phyloP scores from a whole-genome alignment of 1,140 invertebrate genomes.

The Vanessa tameamea region DNA sequence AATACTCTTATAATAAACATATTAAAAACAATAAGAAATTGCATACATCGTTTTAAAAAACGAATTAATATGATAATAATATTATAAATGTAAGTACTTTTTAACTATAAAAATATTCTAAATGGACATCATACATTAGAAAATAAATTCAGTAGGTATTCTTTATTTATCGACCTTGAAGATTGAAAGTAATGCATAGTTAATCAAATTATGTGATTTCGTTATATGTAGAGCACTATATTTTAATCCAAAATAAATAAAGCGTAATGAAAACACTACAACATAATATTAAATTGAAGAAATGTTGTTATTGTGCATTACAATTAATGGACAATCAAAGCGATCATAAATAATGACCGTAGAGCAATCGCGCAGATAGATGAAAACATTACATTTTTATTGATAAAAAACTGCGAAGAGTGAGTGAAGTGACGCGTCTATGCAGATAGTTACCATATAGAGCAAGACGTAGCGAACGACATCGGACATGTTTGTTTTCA shows the following conservation, averaged over 20 bases:
- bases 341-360: conserved; percentile 36
- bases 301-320: background rate
- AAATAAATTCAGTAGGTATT: background rate
- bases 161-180: conserved; percentile 10
- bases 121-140: too few relatives aligned
- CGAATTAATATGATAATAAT: too few relatives aligned
- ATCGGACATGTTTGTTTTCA: conserved; percentile 80
- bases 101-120: too few relatives aligned
- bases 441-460: conserved; percentile 65
- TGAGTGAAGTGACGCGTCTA: conserved; percentile 63
- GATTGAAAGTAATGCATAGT: conserved; percentile 2
- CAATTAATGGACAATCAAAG: conserved; percentile 11
- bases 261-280: background rate
- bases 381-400: conserved; percentile 69
- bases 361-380: conserved; percentile 59
- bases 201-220: conserved; percentile 1
- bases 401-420: conserved; percentile 62
- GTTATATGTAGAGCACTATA: background rate
- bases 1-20: too few relatives aligned
- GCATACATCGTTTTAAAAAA: too few relatives aligned
- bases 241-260: conserved; percentile 8
- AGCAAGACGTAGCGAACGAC: conserved; percentile 71
- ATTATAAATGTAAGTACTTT: too few relatives aligned
- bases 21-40: too few relatives aligned
- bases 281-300: background rate